Evolutionary conservation across 64 coral and sea anemone genomes (phyloP).

Genomic region (Exaiptasia diaphana): DNA sequence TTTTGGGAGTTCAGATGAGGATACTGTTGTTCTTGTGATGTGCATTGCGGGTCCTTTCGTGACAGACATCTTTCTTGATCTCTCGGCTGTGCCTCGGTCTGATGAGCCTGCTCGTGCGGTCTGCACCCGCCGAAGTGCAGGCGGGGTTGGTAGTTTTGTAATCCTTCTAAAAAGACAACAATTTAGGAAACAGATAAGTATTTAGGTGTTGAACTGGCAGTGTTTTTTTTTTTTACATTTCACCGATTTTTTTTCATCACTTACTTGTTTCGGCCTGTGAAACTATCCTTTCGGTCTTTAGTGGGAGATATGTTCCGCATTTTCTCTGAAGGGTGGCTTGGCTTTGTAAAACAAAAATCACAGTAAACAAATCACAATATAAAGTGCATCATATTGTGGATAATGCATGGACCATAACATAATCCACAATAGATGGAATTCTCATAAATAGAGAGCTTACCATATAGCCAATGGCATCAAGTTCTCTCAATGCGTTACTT

Average conservation of each 20-base stretch:
- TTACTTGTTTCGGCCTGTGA: conserved; percentile 37
- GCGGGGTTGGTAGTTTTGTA: conserved; percentile 5
- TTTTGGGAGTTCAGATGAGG: background rate
- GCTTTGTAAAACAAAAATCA: too few species aligned
- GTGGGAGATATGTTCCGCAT: conserved; percentile 34
- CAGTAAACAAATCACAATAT: background rate
- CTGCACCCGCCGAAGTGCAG: background rate
- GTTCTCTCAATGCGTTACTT: conserved; percentile 27
- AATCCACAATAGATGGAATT: too few species aligned
- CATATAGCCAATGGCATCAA: conserved; percentile 96
- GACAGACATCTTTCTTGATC: background rate
- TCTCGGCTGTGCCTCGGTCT: background rate
- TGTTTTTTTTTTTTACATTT: too few species aligned
- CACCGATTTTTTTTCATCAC: too few species aligned
- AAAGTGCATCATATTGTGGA: background rate
- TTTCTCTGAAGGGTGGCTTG: conserved; percentile 64
- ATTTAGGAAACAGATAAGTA: too few species aligned
- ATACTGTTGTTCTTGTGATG: background rate
- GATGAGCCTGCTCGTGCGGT: background rate
- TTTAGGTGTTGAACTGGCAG: too few species aligned
- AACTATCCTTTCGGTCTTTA: conserved; percentile 36
- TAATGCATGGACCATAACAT: too few species aligned
- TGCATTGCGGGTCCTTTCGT: background rate
- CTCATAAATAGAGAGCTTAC: conserved; percentile 37
- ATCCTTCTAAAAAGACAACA: too few species aligned